phyloP scores from a whole-genome alignment of 2,888 invertebrate species.

The Drepanosiphum platanoidis region DNA sequence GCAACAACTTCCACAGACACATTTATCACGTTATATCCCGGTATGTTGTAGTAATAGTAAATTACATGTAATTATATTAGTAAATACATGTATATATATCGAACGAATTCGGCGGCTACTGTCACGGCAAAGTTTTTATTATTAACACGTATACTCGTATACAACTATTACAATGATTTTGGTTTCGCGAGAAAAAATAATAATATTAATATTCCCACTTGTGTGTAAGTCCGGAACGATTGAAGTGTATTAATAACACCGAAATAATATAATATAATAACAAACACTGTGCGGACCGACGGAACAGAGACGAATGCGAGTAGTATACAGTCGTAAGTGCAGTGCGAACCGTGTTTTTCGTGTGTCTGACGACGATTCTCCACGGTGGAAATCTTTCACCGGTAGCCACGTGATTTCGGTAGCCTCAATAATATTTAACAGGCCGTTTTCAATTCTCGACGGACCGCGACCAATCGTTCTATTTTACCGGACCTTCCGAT shows the following conservation, averaged over 20 bases:
- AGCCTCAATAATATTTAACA: not conserved
- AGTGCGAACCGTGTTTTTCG: not conserved
- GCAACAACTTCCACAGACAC: slow-evolving; percentile 49
- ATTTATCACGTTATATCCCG: too few relatives aligned
- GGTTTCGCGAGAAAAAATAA: too few relatives aligned
- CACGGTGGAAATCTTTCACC: slow-evolving; percentile 32
- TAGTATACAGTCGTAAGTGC: not conserved
- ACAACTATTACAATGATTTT: too few relatives aligned
- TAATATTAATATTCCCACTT: too few relatives aligned
- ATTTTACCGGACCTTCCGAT: slow-evolving; percentile 13
- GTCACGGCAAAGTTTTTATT: too few relatives aligned
- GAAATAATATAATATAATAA: not conserved
- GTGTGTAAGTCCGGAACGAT: too few relatives aligned
- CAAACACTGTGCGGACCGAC: not conserved
- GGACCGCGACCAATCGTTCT: slow-evolving; percentile 48
- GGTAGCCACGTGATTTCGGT: slow-evolving; percentile 12
- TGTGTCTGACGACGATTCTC: slow-evolving; percentile 7
- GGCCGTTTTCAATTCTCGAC: slow-evolving; percentile 28
- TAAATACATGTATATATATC: too few relatives aligned
- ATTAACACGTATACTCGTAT: too few relatives aligned
- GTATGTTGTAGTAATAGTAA: too few relatives aligned
- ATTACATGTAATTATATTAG: too few relatives aligned
- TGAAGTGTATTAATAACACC: too few relatives aligned
- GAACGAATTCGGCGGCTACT: too few relatives aligned
- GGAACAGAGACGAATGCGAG: slow-evolving; percentile 33